Base-by-base conservation (phyloP, 2,888 invertebrate species). In the Ormyrus rosae region DNA sequence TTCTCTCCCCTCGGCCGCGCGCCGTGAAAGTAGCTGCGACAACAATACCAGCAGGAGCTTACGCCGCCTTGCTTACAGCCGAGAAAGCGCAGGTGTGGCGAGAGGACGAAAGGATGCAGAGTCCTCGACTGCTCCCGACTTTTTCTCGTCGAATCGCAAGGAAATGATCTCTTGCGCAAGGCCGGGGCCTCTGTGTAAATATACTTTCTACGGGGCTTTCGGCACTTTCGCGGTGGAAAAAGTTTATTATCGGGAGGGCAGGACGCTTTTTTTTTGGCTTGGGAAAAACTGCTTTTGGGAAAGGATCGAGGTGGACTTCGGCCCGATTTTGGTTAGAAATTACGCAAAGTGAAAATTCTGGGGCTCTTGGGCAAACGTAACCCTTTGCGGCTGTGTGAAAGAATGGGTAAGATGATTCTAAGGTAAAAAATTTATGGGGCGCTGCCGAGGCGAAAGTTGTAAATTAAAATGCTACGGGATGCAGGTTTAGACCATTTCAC, bases 21-120 rank as follows among this genome's bases (percentile, higher is more conserved):
- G n/a, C 68, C 55, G 78, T 68, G 73, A 79, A 79, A 79, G 73
- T 67, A 60, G n/a, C 19, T 19, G 19, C 19, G 19, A 19, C 50
- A 50, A 63, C 56, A 69, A 74, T 74, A 67, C 53, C 61, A 63
- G 55, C 6, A 50, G 46, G 19, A 48, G 19, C 51, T 58, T 6
- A 11, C 46, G n/a, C 53, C 45, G 34, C 53, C 69, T 11, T 48
- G 56, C n/a, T 63, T 13, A 53, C 67, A 34, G 0, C 56, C 73
- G 73, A 50, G 80, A 75, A 80, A 73, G 79, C 75, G 82, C 83
- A 83, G 81, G 79, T 83, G 60, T 69, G 55, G 75, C 71, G 78
- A 55, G 67, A 34, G 11, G 19, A 55, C 13, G 11, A 68, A 73
- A 68, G 61, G 48, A 60, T 19, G 51, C 10, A 48, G 72, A 48